phyloP scores from a whole-genome alignment of 1,140 invertebrate species.

The Protaetia brevitarsis region DNA sequence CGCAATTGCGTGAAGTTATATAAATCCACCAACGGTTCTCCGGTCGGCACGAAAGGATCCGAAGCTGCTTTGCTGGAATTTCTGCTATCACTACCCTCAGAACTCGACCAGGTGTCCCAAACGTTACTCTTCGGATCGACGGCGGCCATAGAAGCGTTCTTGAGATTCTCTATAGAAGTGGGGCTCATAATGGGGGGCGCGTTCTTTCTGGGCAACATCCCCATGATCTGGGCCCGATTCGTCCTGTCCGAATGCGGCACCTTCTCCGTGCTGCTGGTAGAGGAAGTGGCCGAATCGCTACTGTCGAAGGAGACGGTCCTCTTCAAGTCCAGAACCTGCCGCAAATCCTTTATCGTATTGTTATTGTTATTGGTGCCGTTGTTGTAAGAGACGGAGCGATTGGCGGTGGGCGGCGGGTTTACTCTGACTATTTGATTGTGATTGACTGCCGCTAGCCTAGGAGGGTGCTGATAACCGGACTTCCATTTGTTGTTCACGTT shows the following conservation, averaged over 20 bases:
- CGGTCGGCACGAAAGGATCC: neutral
- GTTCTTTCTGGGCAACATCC: neutral
- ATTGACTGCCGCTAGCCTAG: constrained; percentile 28
- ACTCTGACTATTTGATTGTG: constrained; percentile 37
- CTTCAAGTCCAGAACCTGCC: constrained; percentile 1
- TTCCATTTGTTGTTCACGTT: constrained; percentile 19
- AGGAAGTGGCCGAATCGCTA: neutral
- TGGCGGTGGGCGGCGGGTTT: neutral
- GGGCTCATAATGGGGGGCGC: neutral
- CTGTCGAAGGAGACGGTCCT: neutral
- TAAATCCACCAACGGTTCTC: constrained; percentile 29
- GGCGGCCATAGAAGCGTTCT: neutral
- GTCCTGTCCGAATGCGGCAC: neutral
- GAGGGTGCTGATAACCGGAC: constrained; percentile 21
- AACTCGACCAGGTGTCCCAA: constrained; percentile 4
- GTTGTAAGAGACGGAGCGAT: neutral
- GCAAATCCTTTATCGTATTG: neutral
- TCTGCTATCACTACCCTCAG: neutral
- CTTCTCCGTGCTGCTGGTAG: neutral
- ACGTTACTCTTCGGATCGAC: neutral
- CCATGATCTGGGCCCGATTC: constrained; percentile 2
- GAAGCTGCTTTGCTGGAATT: neutral
- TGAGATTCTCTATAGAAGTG: constrained; percentile 3
- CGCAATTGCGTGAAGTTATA: constrained; percentile 33
- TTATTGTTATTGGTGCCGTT: neutral